Evolutionary conservation across 2,888 invertebrate genomes (phyloP), one percentile per base, ranked within the genome.

Genomic region (Thera britannica): DNA sequence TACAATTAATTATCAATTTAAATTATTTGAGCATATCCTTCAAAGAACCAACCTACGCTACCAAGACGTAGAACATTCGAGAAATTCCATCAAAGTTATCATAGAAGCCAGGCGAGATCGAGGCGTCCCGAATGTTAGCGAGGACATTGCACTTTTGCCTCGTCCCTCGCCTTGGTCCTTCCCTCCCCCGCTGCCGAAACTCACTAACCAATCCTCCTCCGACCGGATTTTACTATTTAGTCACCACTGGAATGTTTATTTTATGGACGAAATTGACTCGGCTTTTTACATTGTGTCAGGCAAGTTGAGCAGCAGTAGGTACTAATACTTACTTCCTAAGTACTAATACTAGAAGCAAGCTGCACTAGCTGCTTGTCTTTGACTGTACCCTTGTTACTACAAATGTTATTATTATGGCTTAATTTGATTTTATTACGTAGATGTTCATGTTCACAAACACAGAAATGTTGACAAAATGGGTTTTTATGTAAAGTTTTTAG

Each of bases 91-190:
- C 71, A 72, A 74, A 72, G 58, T 72, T 64, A 71, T 70, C 65
- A 71, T 72, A 69, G 69, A 70, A 72, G 70, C 68, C 66, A 82
- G 83, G 78, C 77, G 82, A 84, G 86, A 83, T 78, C 84, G 84
- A 86, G 88, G 87, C 91, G 92, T 90, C 89, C 85, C 88, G 84
- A 52, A 88, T 88, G 92, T 90, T 92, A 82, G 90, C 90, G 93
- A 93, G 93, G 93, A 93, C 93, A 91, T 93, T 93, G 93, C 93
- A 93, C 93, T 93, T 92, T 86, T 76, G 81, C 76, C 83, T 77
- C 83, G 82, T 83, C 79, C 73, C 81, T 78, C 73, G 81, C 79
- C 83, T 86, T 88, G 85, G 87, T 89, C 89, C 90, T 89, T 84
- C 80, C 81, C 78, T 76, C 78, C 87, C 87, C 88, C 86, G 84